Evolutionary conservation across 1,140 invertebrate genomes (phyloP), one percentile per base, ranked within the genome.

Genomic region (Hormaphis cornu): DNA sequence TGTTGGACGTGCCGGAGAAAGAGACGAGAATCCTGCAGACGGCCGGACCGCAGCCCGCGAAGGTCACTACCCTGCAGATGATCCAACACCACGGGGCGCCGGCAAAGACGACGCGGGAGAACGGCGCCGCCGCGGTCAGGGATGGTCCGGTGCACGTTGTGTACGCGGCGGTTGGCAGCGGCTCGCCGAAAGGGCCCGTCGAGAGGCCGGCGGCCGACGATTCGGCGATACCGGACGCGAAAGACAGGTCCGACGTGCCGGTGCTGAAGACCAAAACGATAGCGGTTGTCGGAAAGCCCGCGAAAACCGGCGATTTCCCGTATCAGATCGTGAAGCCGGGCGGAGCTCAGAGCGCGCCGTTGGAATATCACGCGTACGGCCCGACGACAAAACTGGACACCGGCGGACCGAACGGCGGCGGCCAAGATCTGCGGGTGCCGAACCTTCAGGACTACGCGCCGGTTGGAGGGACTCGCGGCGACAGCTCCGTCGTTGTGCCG

Each of bases 11-110:
- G 9, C 71, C 48, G 12, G 72, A 59, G 61, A 71, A 74, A 59
- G 75, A 75, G 56, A 72, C 74, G n/a, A 70, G 72, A 20, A 75
- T 77, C 50, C 76, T 74, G 58, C 75, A 76, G 48, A 76, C 69
- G 35, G 75, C 75, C n/a, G 71, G 72, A 48, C 72, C 72, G 46
- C 72, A 73, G 33, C 59, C 70, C 14, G 74, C 44, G 40, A 78
- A 66, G 50, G 81, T 83, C 1, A 81, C 83, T 54, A 87, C 86
- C 1, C 75, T 87, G 30, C 86, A 87, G 76, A 87, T 87, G 85
- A 81, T 87, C 40, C 81, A 82, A 70, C 79, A 80, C 14, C 54
- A 56, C 4, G 28, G 42, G 8, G 3, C 28, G 3, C 14, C 61
- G 7, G 20, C 7, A 20, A 33, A 33, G 4, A 24, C 20, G 10